Base-by-base conservation (phyloP, 2,888 invertebrate species). In the Nomada lathburiana region DNA sequence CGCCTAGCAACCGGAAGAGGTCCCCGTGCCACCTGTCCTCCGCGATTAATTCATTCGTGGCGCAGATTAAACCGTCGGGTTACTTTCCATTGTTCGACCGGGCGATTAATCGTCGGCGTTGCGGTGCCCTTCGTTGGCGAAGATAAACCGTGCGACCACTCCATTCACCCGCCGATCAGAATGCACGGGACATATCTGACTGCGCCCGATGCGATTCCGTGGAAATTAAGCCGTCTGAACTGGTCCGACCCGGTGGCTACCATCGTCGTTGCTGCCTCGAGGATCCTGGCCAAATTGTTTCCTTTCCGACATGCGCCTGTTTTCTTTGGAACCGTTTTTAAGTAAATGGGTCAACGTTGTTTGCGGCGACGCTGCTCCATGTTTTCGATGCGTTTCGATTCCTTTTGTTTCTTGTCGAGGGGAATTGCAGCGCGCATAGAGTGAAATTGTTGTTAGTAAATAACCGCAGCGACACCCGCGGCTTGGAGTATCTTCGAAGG, bases 1-100 rank as follows among this genome's bases (percentile, higher is more conserved):
- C 71, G 84, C 87, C 77, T 87, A 82, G 87, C 87, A 87, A 87
- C 87, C 84, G 74, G 87, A 80, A 87, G 79, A 76, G 76, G 76
- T 75, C 69, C 76, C 65, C 7, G 65, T 52, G 73, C 62, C 60
- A 52, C 18, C 78, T 67, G 80, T 87, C 80, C 82, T 72, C 76
- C 73, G 82, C 84, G 82, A 84, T 85, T 86, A 78, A 78, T 78
- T 78, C 78, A 68, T 78, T 78, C 78, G 67, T 36, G 78, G 78
- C 83, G 82, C 82, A 75, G 84, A 80, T 82, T 82, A 87, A 86
- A 84, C 80, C 84, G 84, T 80, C 77, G 65, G 79, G 73, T 86
- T 84, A 84, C 84, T 84, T 86, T 86, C 82, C 81, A 81, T 83
- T 83, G 76, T 81, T 81, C 69, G 80, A 83, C 64, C 57, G 59